Percentiles rank a stretch among this genome's conserved stretches.
Conservation (phyloP, 2,113 vertebrate genomes). For the Petrocephalus microphthalmus region DNA sequence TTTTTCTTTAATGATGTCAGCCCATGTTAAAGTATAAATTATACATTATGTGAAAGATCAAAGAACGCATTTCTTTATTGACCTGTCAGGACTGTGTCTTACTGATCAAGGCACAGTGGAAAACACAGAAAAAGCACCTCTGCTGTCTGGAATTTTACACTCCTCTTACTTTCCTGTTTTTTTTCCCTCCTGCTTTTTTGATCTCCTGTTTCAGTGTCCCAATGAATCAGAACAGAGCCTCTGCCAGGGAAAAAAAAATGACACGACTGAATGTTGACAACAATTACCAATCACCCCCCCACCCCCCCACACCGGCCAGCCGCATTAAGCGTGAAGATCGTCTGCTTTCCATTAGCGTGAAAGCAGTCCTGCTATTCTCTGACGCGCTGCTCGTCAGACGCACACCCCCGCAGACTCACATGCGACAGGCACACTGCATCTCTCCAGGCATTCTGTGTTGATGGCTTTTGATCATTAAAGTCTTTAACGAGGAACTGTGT, state of each 20-base stretch:
- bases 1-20: neutral
- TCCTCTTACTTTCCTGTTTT: neutral
- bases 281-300: neutral
- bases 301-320: neutral
- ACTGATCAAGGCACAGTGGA: neutral
- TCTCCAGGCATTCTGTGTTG: neutral
- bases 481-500: neutral
- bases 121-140: neutral
- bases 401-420: neutral
- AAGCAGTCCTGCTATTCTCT: neutral
- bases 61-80: neutral
- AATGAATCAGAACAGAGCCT: neutral
- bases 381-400: neutral
- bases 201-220: neutral
- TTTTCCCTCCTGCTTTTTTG: neutral
- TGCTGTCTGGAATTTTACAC: neutral
- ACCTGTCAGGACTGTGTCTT: neutral
- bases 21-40: neutral
- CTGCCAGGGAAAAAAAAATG: neutral
- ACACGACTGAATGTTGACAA: neutral
- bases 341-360: conserved; percentile 16
- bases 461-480: neutral
- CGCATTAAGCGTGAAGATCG: neutral
- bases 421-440: neutral
- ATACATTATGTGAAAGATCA: neutral